Evolutionary conservation across 2,888 invertebrate species (phyloP).

Genomic region (Dinocampus coccinellae): DNA sequence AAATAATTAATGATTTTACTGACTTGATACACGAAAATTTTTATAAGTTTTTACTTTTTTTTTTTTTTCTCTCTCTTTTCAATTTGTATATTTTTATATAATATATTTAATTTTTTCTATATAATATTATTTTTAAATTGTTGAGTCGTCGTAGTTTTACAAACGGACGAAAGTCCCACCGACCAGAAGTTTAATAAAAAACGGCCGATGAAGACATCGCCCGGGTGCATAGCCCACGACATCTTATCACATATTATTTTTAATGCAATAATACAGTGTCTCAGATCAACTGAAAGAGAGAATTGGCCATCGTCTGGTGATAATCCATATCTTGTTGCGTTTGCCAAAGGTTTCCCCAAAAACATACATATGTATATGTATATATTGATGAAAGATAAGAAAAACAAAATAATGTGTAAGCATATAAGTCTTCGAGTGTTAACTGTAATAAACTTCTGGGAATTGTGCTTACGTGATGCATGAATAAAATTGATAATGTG

Average conservation of each 20-base stretch:
- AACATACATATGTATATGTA: neutral
- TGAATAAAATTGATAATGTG: neutral
- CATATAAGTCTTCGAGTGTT: neutral
- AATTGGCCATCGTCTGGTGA: neutral
- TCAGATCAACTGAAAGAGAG: neutral
- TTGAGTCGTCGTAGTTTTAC: constrained; percentile 54
- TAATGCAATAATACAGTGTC: neutral
- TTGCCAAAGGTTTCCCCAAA: neutral
- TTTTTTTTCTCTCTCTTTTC: constrained; percentile 8
- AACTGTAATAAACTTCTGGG: neutral
- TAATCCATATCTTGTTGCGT: neutral
- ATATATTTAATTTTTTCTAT: neutral
- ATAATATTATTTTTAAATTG: neutral
- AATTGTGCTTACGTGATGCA: neutral
- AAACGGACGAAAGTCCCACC: constrained; percentile 70
- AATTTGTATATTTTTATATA: neutral
- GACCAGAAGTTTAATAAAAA: constrained; percentile 54
- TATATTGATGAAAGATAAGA: neutral
- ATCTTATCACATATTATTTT: constrained; percentile 14
- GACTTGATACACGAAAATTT: constrained; percentile 14
- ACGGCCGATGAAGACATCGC: constrained; percentile 67
- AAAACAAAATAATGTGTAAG: neutral
- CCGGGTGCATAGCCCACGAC: constrained; percentile 64
- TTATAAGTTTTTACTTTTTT: neutral
- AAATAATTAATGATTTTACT: constrained; percentile 10